These are phyloP conservation scores for Cremastinae sp. DNA, from an alignment of 2,888 invertebrate genomes.

Conservation along the genomic window DNA sequence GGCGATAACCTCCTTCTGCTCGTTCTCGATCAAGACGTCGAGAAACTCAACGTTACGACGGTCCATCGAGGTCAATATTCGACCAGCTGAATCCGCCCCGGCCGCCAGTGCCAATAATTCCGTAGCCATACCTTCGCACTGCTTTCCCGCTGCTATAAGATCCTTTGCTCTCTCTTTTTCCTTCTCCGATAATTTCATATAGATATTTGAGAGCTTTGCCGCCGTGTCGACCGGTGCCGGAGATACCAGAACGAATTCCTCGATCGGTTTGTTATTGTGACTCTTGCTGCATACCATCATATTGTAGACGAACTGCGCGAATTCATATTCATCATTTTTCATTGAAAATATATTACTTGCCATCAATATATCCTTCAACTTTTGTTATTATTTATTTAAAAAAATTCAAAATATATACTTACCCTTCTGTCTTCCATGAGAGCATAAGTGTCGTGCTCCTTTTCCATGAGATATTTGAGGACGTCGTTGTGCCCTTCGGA, in stretches of 20 bases:
- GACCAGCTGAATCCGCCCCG: conserved; percentile 95
- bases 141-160: conserved; percentile 95
- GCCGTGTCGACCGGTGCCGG: conserved; percentile 99
- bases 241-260: conserved; percentile 98
- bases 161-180: conserved; percentile 99
- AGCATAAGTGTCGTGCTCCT: conserved; percentile 98
- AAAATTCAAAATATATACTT: conserved; percentile 54
- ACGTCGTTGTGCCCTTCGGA: conserved; percentile 98
- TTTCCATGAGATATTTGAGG: conserved; percentile 96
- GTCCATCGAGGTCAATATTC: conserved; percentile 97
- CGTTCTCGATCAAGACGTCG: conserved; percentile 98
- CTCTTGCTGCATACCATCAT: conserved; percentile 98
- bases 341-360: too few species aligned
- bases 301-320: conserved; percentile 94
- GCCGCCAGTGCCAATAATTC: conserved; percentile 96
- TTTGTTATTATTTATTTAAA: too few species aligned
- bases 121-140: conserved; percentile 98
- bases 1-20: conserved; percentile 98
- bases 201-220: conserved; percentile 96
- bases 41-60: conserved; percentile 96
- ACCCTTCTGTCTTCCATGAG: conserved; percentile 98
- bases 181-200: conserved; percentile 93
- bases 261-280: conserved; percentile 96
- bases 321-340: conserved; percentile 17
- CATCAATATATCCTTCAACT: too few species aligned